Conservation (phyloP, 2,797 vertebrate genomes). For the Enteromius fasciolatus region DNA sequence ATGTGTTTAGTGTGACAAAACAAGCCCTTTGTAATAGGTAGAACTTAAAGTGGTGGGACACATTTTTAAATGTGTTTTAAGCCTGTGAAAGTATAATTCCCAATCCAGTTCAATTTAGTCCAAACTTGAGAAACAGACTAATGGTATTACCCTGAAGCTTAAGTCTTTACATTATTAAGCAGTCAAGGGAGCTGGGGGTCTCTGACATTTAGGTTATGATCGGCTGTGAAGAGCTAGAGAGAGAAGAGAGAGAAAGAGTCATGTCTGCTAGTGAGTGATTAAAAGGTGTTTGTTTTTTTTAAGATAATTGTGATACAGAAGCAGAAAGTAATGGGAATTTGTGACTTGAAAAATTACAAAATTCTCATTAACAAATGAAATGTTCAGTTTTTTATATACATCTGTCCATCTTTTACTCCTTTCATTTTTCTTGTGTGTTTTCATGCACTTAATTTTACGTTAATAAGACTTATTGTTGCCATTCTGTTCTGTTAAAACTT, state of each 20-base stretch:
- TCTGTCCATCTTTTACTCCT: background rate
- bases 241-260: too few relatives aligned
- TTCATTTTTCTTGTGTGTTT: background rate
- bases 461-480: background rate
- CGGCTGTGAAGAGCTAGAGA: background rate
- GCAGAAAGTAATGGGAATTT: background rate
- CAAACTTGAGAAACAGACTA: background rate
- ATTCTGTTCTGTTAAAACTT: too few relatives aligned
- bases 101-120: background rate
- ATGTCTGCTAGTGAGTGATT: background rate
- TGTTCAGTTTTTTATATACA: background rate
- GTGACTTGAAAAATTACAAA: background rate
- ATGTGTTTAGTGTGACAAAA: background rate
- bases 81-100: background rate
- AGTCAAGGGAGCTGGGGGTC: constrained; percentile 7
- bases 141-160: background rate
- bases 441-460: background rate
- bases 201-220: constrained; percentile 12
- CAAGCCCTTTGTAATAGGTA: background rate
- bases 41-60: background rate
- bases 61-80: background rate
- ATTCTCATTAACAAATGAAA: background rate
- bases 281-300: background rate
- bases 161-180: constrained; percentile 28
- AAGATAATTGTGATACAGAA: background rate